Percentiles rank a stretch among this genome's conserved stretches.
Conservation (phyloP, 2,797 vertebrate species). For the Oreortyx pictus region DNA sequence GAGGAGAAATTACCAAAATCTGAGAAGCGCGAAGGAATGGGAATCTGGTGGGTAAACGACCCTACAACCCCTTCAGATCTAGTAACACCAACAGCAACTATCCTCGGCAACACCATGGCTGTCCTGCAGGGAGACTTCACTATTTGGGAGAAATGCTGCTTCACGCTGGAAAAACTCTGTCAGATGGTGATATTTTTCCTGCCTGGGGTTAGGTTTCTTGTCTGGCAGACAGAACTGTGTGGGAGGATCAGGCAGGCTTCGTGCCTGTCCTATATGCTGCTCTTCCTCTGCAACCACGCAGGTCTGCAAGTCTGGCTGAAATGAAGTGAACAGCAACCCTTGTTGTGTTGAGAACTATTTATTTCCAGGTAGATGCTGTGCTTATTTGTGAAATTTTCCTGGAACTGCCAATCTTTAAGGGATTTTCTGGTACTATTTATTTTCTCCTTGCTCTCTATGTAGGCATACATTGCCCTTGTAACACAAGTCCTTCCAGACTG, state of each 20-base stretch:
- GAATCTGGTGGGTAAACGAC: not conserved
- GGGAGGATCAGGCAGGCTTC: slow-evolving; percentile 13
- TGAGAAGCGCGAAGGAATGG: not conserved
- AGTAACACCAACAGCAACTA: not conserved
- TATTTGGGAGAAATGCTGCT: not conserved
- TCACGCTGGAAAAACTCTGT: not conserved
- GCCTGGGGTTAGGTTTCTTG: not conserved
- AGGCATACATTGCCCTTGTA: too few relatives aligned
- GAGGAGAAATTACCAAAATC: not conserved
- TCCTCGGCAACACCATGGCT: not conserved
- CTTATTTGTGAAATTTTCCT: not conserved
- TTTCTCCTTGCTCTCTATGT: not conserved
- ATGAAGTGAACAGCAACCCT: slow-evolving; percentile 35
- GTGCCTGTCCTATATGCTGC: not conserved
- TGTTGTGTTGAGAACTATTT: not conserved
- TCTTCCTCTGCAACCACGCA: slow-evolving; percentile 4
- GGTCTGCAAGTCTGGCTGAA: slow-evolving; percentile 21
- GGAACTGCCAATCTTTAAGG: accelerated
- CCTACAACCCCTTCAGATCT: not conserved
- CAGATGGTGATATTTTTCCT: slow-evolving; percentile 35
- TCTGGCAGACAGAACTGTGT: not conserved
- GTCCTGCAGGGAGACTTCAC: not conserved
- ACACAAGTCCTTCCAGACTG: not conserved
- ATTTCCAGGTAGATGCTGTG: not conserved
- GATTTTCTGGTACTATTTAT: not conserved